These are phyloP conservation scores for Takifugu bimaculatus DNA, from an alignment of 2,113 vertebrate genomes.

Conservation along the genomic window DNA sequence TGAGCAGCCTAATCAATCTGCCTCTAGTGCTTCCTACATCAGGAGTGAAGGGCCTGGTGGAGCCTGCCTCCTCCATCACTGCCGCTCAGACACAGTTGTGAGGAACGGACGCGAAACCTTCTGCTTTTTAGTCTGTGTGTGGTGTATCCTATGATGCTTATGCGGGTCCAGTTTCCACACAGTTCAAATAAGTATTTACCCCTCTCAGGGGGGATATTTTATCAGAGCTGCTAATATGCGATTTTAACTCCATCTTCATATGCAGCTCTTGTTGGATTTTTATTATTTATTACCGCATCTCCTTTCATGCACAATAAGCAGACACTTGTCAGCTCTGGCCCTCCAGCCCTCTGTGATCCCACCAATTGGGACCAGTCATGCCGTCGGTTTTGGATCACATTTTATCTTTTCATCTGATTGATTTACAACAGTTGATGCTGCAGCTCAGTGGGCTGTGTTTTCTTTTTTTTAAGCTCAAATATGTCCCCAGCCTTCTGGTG, in stretches of 20 bases:
- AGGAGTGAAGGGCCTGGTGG: constrained; percentile 37
- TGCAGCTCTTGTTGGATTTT: too few species aligned
- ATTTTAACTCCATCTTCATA: neutral
- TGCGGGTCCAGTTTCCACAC: too few species aligned
- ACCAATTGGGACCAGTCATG: neutral
- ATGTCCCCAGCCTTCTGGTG: neutral
- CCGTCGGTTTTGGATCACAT: neutral
- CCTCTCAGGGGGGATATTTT: too few species aligned
- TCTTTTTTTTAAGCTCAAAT: too few species aligned
- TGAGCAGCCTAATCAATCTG: constrained; percentile 64
- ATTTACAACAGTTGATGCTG: neutral
- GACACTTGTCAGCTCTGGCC: neutral
- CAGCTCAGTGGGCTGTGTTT: neutral
- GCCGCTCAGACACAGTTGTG: neutral
- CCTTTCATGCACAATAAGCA: neutral
- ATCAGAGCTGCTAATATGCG: neutral
- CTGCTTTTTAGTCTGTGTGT: neutral
- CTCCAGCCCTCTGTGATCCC: neutral
- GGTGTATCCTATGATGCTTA: too few species aligned
- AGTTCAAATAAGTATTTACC: too few species aligned
- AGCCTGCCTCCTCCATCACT: constrained; percentile 30
- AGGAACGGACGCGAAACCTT: neutral
- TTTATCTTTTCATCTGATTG: neutral
- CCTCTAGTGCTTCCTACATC: constrained; percentile 45
- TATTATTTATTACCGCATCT: too few species aligned